phyloP scores from a whole-genome alignment of 2,113 vertebrate species.

The Oryzias celebensis region DNA sequence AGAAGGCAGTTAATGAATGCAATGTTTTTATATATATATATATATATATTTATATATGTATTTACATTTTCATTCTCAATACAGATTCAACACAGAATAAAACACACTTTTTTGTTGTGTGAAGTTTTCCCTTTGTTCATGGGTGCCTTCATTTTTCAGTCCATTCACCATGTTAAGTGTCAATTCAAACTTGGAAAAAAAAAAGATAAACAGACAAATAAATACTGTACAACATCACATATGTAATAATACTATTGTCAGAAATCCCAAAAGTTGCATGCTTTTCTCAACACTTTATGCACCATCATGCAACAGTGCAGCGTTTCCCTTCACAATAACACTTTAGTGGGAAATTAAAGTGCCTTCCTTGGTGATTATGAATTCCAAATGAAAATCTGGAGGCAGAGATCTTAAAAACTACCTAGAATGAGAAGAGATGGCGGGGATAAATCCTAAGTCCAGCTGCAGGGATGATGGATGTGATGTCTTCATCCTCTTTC shows the following conservation, averaged over 20 bases:
- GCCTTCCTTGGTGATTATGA: constrained; percentile 67
- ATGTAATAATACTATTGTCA: constrained; percentile 72
- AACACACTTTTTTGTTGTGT: constrained; percentile 49
- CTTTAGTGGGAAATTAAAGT: constrained; percentile 75
- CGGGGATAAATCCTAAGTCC: constrained; percentile 20
- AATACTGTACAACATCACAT: constrained; percentile 83
- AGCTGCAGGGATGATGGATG: neutral
- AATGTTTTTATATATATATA: constrained; percentile 69
- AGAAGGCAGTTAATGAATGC: constrained; percentile 62
- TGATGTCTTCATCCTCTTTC: constrained; percentile 17
- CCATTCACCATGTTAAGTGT: constrained; percentile 68
- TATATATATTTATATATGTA: constrained; percentile 51
- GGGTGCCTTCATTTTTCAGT: constrained; percentile 59
- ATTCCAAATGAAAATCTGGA: constrained; percentile 56
- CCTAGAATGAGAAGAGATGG: constrained; percentile 52
- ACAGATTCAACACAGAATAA: constrained; percentile 62
- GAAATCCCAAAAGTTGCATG: constrained; percentile 70
- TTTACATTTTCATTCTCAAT: constrained; percentile 73
- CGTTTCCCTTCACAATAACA: constrained; percentile 67
- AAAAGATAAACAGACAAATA: constrained; percentile 72
- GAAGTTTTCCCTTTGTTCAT: constrained; percentile 70
- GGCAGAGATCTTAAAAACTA: constrained; percentile 65
- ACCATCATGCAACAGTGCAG: constrained; percentile 60
- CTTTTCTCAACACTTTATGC: constrained; percentile 61
- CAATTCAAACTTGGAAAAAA: constrained; percentile 75